These are phyloP conservation scores for Trachelus tabidus DNA, from an alignment of 2,888 invertebrate genomes.

Conservation along the genomic window DNA sequence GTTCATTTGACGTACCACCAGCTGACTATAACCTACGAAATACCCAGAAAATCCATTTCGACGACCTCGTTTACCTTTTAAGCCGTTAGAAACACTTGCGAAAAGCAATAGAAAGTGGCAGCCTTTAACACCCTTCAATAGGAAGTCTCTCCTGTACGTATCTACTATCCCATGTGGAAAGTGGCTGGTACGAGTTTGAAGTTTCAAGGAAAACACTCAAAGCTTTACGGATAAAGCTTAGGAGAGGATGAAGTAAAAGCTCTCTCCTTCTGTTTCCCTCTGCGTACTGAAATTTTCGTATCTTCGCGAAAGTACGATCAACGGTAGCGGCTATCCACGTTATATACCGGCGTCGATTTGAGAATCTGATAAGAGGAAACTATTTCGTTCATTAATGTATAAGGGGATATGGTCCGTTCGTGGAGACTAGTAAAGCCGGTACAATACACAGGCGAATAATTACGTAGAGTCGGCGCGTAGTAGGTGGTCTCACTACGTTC, in stretches of 20 bases:
- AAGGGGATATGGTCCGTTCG: not conserved
- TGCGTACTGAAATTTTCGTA: not conserved
- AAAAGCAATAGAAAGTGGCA: not conserved
- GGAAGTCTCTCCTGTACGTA: not conserved
- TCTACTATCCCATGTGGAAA: not conserved
- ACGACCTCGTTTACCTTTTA: not conserved
- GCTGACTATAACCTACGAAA: not conserved
- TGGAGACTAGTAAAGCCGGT: not conserved
- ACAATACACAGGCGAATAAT: not conserved
- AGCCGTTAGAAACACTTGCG: not conserved
- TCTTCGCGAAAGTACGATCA: not conserved
- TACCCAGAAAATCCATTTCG: not conserved
- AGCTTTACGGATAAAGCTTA: not conserved
- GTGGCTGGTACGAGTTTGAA: not conserved
- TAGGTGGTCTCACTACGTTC: not conserved
- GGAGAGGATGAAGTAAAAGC: not conserved
- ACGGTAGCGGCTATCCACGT: not conserved
- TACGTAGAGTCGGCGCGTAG: not conserved
- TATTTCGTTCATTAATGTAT: not conserved
- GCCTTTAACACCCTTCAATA: not conserved
- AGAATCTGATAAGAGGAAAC: not conserved
- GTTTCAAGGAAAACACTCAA: not conserved
- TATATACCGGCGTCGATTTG: not conserved
- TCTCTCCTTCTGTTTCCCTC: not conserved
- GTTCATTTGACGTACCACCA: not conserved